Base-by-base conservation (phyloP, 2,888 invertebrate genomes). In the Mesopsocus fuscifrons region DNA sequence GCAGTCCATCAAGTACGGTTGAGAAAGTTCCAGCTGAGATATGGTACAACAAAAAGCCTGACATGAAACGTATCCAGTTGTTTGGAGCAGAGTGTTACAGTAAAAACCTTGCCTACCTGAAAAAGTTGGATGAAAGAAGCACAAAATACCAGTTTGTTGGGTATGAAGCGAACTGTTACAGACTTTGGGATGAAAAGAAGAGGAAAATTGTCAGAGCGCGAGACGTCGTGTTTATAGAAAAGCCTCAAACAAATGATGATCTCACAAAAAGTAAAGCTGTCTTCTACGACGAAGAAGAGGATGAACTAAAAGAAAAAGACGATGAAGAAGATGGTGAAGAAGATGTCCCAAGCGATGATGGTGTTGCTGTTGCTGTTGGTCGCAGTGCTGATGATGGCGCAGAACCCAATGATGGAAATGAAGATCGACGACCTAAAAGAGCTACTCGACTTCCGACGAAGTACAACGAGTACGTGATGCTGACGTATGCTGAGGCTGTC, bases 291-390 rank as follows among this genome's bases (percentile, higher is more conserved):
- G 18, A 43, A 42, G 15, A 20, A 5, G 16, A n/a, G 4, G 8
- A 41, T 5, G 42, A 26, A 8, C 33, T 23, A 9, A 18, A 42
- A 18, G 4, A 42, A 23, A 34, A 26, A 42, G 20, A 35, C 41
- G n/a, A 42, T 42, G n/a, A 18, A 40, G 17, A n/a, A 16, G 21
- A 40, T n/a, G n/a, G n/a, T n/a, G n/a, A n/a, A 43, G 17, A 43
- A 43, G 20, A 18, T n/a, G 6, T 43, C 43, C 3, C 15, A n/a
- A n/a, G n/a, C n/a, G n/a, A n/a, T n/a, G n/a, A n/a, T n/a, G n/a
- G n/a, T n/a, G n/a, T n/a, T n/a, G n/a, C n/a, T n/a, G n/a, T n/a
- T n/a, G n/a, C n/a, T n/a, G n/a, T n/a, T n/a, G n/a, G n/a, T n/a
- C n/a, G n/a, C n/a, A n/a, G n/a, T n/a, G n/a, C n/a, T n/a, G n/a